Base-by-base conservation (phyloP, 2,797 vertebrate genomes). In the Chromis chromis region DNA sequence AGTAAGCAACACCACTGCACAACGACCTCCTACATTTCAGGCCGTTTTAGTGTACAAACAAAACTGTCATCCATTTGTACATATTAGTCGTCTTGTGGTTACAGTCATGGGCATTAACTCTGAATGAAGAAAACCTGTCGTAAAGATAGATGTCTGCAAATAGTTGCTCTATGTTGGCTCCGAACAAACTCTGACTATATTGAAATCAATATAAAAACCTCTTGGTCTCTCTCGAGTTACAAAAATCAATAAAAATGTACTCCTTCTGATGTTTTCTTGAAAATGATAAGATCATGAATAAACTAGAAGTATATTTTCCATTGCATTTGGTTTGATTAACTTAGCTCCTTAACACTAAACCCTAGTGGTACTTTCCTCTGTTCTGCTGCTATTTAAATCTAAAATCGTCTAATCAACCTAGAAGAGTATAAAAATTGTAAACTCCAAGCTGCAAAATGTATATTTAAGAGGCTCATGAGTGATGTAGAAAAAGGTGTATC, bases 261-360 rank as follows among this genome's bases (percentile, higher is more conserved):
- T 54, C 3, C 19, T 33, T 56, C 6, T 31, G 31, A 67, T 63
- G 56, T 22, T 57, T 24, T 46, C 9, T 50, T 61, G 17, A 40
- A 73, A 79, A 46, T 55, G 28, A 75, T 55, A 53, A 55, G 48
- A 59, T 74, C 69, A 75, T 58, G 59, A 57, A 84, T 71, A 39
- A 78, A 79, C 63, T 62, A 31, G 16, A 52, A 36, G 21, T 52
- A 28, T 49, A 31, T 74, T 50, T 68, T 24, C 19, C 57, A 28
- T 24, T 56, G 54, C 11, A 6, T 54, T 65, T 65, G 3, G 24
- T 22, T 50, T 53, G 58, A 77, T 22, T 40, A 66, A 70, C 28
- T 58, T 39, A 48, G 61, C 27, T 50, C 66, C 22, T 56, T 55
- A n/a, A 39, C 52, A 16, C 66, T 50, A 59, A 50, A 49, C 68